Evolutionary conservation across 2,113 vertebrate species (phyloP).

Genomic region (Muntiacus muntjak): DNA sequence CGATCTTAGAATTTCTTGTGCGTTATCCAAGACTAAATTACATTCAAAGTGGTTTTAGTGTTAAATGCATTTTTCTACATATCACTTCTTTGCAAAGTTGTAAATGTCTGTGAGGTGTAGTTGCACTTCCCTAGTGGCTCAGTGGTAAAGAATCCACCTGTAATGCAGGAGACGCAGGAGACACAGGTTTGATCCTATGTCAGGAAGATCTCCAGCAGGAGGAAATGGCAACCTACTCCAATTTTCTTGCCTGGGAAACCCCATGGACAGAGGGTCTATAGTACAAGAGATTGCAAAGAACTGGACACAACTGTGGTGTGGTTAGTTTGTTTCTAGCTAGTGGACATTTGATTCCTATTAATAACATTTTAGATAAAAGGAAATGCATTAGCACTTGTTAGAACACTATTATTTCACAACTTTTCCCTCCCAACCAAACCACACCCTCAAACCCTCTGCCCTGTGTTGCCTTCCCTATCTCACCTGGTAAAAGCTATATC

Average conservation of each 20-base stretch:
- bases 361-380: background rate
- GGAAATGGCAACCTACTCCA: background rate
- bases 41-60: conserved; percentile 17
- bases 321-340: background rate
- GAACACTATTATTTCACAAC: background rate
- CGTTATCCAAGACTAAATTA: conserved; percentile 24
- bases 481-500: background rate
- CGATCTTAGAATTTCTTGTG: conserved; percentile 27
- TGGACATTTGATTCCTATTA: background rate
- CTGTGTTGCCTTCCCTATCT: background rate
- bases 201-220: background rate
- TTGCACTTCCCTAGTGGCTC: background rate
- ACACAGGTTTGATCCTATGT: background rate
- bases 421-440: background rate
- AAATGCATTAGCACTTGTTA: background rate
- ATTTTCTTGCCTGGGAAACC: background rate
- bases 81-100: background rate
- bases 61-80: conserved; percentile 18
- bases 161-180: background rate
- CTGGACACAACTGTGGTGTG: background rate
- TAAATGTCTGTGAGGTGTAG: background rate
- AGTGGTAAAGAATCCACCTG: background rate
- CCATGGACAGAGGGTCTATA: background rate
- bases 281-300: background rate
- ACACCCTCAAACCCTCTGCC: background rate